Conservation (phyloP, 2,797 vertebrate genomes). For the Orestias chungarensis region DNA sequence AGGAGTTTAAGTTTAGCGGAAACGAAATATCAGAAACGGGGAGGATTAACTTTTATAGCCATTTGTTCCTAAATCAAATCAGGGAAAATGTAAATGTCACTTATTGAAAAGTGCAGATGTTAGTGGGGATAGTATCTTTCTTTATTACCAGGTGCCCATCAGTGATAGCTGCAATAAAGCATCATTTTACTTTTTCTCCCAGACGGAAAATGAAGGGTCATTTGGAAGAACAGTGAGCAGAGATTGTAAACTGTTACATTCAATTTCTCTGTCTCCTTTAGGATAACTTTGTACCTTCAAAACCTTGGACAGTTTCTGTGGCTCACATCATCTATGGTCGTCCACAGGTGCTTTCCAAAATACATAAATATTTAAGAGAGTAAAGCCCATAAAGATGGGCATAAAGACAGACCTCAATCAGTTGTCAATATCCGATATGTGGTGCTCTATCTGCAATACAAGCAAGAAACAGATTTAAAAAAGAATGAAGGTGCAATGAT, state of each 20-base stretch:
- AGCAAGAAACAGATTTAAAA: slow-evolving; percentile 15
- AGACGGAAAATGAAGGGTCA: slow-evolving; percentile 34
- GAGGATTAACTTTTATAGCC: slow-evolving; percentile 52
- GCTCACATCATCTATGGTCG: neutral
- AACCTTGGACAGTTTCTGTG: neutral
- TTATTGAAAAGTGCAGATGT: slow-evolving; percentile 42
- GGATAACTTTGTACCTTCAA: slow-evolving; percentile 11
- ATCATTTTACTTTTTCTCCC: slow-evolving; percentile 17
- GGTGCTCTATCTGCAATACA: slow-evolving; percentile 78
- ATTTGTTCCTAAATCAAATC: slow-evolving; percentile 56
- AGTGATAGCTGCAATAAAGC: slow-evolving; percentile 44
- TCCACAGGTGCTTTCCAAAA: slow-evolving; percentile 1
- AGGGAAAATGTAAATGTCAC: slow-evolving; percentile 54
- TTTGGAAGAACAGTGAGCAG: slow-evolving; percentile 26
- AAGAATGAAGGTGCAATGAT: neutral
- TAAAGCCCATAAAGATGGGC: neutral
- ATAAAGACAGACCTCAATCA: slow-evolving; percentile 73
- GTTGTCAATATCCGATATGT: slow-evolving; percentile 82
- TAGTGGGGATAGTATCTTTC: slow-evolving; percentile 25
- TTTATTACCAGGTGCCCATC: slow-evolving; percentile 50
- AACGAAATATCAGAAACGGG: slow-evolving; percentile 54
- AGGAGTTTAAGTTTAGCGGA: slow-evolving; percentile 44
- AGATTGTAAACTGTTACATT: slow-evolving; percentile 29
- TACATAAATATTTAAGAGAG: neutral
- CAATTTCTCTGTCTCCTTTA: slow-evolving; percentile 14